phyloP scores from a whole-genome alignment of 2,797 vertebrate species.

The Molothrus aeneus region DNA sequence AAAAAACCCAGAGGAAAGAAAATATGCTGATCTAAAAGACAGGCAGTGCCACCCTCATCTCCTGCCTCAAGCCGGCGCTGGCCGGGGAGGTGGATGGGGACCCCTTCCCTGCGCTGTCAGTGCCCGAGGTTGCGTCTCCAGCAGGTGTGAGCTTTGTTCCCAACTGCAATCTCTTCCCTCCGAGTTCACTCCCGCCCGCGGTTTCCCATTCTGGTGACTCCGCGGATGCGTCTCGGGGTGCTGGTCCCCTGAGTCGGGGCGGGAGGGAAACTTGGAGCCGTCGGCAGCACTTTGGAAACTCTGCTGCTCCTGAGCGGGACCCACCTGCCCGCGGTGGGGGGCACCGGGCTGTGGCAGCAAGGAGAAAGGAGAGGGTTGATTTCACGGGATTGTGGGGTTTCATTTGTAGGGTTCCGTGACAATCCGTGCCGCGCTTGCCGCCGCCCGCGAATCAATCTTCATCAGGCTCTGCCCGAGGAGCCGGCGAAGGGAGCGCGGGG shows the following conservation, averaged over 20 bases:
- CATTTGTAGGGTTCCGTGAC: background rate
- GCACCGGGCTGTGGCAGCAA: fast-evolving
- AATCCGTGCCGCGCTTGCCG: background rate
- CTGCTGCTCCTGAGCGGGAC: background rate
- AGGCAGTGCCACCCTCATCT: background rate
- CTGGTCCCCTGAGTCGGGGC: background rate
- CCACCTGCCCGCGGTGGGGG: background rate
- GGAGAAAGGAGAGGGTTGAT: background rate
- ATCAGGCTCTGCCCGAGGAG: background rate
- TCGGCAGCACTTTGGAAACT: slow-evolving; percentile 37
- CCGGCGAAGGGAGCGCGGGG: background rate
- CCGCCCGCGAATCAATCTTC: background rate
- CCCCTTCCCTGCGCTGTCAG: background rate
- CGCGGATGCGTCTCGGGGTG: background rate
- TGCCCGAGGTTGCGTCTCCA: background rate
- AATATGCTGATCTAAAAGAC: background rate
- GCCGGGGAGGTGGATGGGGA: background rate
- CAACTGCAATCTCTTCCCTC: background rate
- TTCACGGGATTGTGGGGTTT: background rate
- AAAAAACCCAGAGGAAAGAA: background rate
- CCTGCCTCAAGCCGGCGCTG: background rate
- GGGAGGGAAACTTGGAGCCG: slow-evolving; percentile 23
- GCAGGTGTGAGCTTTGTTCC: slow-evolving; percentile 65
- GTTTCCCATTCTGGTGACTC: background rate
- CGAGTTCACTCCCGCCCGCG: background rate